Evolutionary conservation across 1,140 invertebrate genomes (phyloP), one percentile per base, ranked within the genome.

Genomic region (Phymastichus coffea): DNA sequence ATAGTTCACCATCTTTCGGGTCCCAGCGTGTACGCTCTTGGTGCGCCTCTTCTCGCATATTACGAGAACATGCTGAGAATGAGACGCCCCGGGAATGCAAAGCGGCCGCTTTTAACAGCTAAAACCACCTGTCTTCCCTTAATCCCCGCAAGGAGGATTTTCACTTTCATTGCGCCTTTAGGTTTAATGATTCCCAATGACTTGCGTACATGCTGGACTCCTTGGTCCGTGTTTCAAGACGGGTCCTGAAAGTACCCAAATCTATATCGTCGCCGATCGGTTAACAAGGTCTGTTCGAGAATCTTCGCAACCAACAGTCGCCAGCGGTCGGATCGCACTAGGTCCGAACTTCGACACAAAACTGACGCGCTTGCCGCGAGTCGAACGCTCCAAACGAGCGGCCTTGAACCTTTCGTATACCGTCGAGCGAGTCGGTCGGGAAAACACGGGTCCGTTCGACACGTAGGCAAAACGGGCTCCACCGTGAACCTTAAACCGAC

Each of bases 151-250:
- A 70, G 68, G 66, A 20, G 72, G 70, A 68, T 73, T 66, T 82
- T 85, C 76, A 83, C 81, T 85, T 88, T 88, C 83, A 82, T 83
- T 88, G 60, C 81, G 85, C 86, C 83, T 82, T 82, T 82, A 77
- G 82, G 84, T 82, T 87, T 86, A 19, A 8, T 25, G 61, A 68
- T 67, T 81, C 85, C 82, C 85, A 83, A 84, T 84, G 83, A 90
- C 89, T 92, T 82, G 89, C 89, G 83, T 79, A 87, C 83, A 86
- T 85, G 87, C 83, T 89, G 88, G 86, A 92, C 89, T 91, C 88
- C 89, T 91, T 92, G 89, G 89, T 92, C 90, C 88, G 89, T 92
- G 89, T 92, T 93, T 92, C 89, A 91, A 93, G 91, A 93, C 89
- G 89, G 89, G 89, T 88, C 69, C 84, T 82, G 82, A 82, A 82